A percentile compares a stretch with the other conserved stretches of the same genome.
phyloP scores from a whole-genome alignment of 1,140 invertebrate species.

The Chionoecetes opilio region DNA sequence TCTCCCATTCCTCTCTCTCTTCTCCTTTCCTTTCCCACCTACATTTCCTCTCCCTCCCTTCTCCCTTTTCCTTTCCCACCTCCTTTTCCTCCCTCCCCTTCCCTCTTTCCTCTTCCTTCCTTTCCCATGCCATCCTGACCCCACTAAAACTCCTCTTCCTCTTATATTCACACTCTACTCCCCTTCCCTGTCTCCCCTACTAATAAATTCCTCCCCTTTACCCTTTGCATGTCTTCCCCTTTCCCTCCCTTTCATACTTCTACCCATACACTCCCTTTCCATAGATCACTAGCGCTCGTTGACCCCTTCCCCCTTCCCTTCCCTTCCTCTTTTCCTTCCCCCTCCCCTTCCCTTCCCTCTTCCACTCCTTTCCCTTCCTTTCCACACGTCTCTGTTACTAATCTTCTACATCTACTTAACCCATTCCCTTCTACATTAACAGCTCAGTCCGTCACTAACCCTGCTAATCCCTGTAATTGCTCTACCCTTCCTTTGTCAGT shows the following conservation, averaged over 20 bases:
- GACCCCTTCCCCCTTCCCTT: background rate
- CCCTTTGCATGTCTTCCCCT: too few species aligned
- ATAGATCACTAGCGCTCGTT: too few species aligned
- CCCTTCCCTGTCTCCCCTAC: too few species aligned
- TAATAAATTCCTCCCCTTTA: too few species aligned
- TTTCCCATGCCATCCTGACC: too few species aligned
- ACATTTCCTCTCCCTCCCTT: background rate
- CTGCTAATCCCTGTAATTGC: too few species aligned
- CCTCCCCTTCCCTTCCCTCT: background rate
- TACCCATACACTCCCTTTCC: too few species aligned
- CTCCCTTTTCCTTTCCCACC: background rate
- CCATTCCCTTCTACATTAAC: too few species aligned
- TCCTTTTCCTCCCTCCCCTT: background rate
- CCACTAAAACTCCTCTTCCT: background rate
- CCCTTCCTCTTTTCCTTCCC: background rate
- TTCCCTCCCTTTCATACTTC: too few species aligned
- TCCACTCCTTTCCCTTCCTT: background rate
- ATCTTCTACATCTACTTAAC: background rate
- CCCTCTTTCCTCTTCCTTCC: background rate
- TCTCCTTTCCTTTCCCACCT: background rate
- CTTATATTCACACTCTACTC: too few species aligned
- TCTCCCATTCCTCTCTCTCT: background rate
- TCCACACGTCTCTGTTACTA: background rate
- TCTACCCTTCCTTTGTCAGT: too few species aligned
- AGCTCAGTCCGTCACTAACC: too few species aligned